Base-by-base conservation (phyloP, 2,888 invertebrate genomes). In the Thysanoteuthis rhombus region DNA sequence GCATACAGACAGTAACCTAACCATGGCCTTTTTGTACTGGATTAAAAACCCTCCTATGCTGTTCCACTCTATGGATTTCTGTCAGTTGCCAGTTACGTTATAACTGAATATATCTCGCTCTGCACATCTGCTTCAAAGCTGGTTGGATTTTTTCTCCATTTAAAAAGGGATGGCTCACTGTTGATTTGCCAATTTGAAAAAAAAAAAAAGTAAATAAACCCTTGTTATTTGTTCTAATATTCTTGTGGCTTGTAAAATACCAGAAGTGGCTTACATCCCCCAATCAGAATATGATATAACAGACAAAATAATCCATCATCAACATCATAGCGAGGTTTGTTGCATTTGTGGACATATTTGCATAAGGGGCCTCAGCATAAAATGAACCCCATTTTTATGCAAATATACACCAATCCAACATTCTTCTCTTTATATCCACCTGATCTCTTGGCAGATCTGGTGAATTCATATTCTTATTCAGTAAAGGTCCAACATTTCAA, bases 1-100 rank as follows among this genome's bases (percentile, higher is more conserved):
- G 95, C 94, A 94, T 94, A 75, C 91, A 94, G 90, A 91, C 52
- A 58, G 91, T 28, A 42, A 89, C 90, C 42, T 36, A 40, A 89
- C 90, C 42, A 19, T 32, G 90, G 39, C 19, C n/a, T 58, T 92
- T 90, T 90, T 52, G 52, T 52, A 58, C 38, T 92, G 45, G 32
- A 39, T 91, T 39, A 91, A 42, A 93, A 90, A 90, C 42, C 52
- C 47, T 28, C 28, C 38, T 91, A 28, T 39, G 42, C n/a, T 12
- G 32, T 28, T 32, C 91, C 91, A n/a, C 1, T n/a, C 12, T 2
- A 6, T 25, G n/a, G 75, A 75, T n/a, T 36, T 75, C 8, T 75
- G n/a, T n/a, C 75, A 75, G 36, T 75, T 75, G 75, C 75, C 4
- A 36, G 36, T 75, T 75, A 36, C 22, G 36, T 75, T 75, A n/a